phyloP scores from a whole-genome alignment of 1,140 invertebrate species.

The Drosophila nikananu region DNA sequence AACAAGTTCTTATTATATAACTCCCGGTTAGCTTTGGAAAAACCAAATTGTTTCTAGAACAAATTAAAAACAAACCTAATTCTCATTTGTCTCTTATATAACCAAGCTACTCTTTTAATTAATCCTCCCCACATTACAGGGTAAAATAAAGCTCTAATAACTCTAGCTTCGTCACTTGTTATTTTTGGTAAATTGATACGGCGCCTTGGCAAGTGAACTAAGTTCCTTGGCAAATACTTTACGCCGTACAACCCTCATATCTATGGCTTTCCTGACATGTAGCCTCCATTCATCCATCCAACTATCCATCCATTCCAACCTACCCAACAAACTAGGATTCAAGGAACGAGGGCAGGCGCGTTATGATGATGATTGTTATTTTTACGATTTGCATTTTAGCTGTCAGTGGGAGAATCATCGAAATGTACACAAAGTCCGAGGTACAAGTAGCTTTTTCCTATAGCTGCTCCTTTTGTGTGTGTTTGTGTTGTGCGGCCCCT shows the following conservation, averaged over 20 bases:
- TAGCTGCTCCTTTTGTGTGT: conserved; percentile 6
- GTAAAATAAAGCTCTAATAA: conserved; percentile 4
- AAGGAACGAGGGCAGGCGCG: conserved; percentile 17
- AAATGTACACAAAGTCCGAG: conserved; percentile 44
- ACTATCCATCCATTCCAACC: conserved; percentile 7
- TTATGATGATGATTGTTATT: conserved; percentile 73
- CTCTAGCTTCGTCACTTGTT: conserved; percentile 35
- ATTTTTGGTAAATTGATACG: conserved; percentile 78
- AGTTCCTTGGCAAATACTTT: conserved; percentile 53
- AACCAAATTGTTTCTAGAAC: too few species aligned
- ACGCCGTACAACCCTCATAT: conserved; percentile 7
- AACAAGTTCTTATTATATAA: too few species aligned
- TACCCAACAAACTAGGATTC: conserved; percentile 34
- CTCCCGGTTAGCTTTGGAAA: too few species aligned
- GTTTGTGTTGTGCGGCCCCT: background rate
- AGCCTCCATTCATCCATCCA: conserved; percentile 17
- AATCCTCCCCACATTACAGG: background rate
- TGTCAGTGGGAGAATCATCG: conserved; percentile 51
- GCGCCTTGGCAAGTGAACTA: conserved; percentile 50
- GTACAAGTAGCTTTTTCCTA: conserved; percentile 23
- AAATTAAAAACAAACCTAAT: too few species aligned
- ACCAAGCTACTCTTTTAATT: too few species aligned
- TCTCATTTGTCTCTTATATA: too few species aligned
- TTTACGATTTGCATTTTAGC: conserved; percentile 67
- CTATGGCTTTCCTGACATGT: conserved; percentile 10